Conservation (phyloP, 2,888 invertebrate species). For the Macrosiphum euphorbiae region DNA sequence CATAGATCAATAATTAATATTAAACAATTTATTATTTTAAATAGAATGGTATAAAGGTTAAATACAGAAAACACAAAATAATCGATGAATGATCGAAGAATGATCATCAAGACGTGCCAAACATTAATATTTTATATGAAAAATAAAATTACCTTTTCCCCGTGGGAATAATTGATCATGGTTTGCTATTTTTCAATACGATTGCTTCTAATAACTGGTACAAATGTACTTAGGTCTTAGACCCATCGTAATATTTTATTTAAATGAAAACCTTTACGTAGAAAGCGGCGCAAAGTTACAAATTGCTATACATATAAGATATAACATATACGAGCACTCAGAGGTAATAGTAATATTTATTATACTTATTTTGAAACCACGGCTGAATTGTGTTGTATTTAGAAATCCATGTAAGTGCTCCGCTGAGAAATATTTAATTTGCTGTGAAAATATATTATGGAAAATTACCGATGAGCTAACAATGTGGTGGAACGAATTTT, state of each 20-base stretch:
- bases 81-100: too few species aligned
- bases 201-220: not conserved
- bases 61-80: not conserved
- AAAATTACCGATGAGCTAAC: not conserved
- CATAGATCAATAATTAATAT: not conserved
- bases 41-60: not conserved
- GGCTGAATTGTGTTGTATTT: not conserved
- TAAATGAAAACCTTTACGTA: too few species aligned
- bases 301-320: not conserved
- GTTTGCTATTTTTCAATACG: not conserved
- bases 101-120: not conserved
- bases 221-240: not conserved
- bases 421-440: not conserved
- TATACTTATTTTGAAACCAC: not conserved
- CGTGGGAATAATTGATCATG: not conserved
- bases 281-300: not conserved
- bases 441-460: not conserved
- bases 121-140: not conserved
- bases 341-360: not conserved
- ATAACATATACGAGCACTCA: not conserved
- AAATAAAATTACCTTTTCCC: not conserved
- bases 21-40: not conserved
- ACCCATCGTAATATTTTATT: not conserved
- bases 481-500: not conserved
- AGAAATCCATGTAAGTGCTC: not conserved